These are phyloP conservation scores for Arge pagana DNA, from an alignment of 2,888 invertebrate genomes.

Conservation along the genomic window DNA sequence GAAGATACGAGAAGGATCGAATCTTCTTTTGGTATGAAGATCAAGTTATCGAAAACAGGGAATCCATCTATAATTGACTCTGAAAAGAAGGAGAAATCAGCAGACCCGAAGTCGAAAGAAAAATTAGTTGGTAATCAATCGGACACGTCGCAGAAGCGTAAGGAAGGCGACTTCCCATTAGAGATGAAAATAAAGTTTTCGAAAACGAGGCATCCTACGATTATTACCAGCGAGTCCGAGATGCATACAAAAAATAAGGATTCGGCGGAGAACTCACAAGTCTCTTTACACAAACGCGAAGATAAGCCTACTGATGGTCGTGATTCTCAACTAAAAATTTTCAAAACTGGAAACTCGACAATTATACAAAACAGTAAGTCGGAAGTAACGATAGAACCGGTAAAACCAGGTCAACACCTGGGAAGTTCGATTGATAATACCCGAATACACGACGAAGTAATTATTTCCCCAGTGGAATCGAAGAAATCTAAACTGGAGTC, in stretches of 20 bases:
- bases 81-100: slow-evolving; percentile 36
- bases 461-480: slow-evolving; percentile 47
- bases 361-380: slow-evolving; percentile 39
- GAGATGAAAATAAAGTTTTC: too few relatives aligned
- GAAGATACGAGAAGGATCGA: slow-evolving; percentile 8
- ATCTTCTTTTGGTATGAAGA: slow-evolving; percentile 42
- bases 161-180: slow-evolving; percentile 29
- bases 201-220: slow-evolving; percentile 25
- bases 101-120: slow-evolving; percentile 26
- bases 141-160: slow-evolving; percentile 18
- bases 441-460: slow-evolving; percentile 49
- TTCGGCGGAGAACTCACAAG: slow-evolving; percentile 6
- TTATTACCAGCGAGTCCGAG: slow-evolving; percentile 15
- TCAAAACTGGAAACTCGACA: slow-evolving; percentile 39
- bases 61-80: slow-evolving; percentile 50
- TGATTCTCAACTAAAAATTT: slow-evolving; percentile 31
- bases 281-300: slow-evolving; percentile 31
- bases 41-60: slow-evolving; percentile 51
- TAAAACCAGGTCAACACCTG: slow-evolving; percentile 29
- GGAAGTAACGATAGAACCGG: slow-evolving; percentile 48
- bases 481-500: slow-evolving; percentile 51
- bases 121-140: neutral
- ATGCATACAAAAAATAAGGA: slow-evolving; percentile 33
- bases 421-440: slow-evolving; percentile 35
- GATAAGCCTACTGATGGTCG: slow-evolving; percentile 2